Evolutionary conservation across 2,113 vertebrate genomes (phyloP), one percentile per base, ranked within the genome.

Genomic region (Cygnus buccinator): DNA sequence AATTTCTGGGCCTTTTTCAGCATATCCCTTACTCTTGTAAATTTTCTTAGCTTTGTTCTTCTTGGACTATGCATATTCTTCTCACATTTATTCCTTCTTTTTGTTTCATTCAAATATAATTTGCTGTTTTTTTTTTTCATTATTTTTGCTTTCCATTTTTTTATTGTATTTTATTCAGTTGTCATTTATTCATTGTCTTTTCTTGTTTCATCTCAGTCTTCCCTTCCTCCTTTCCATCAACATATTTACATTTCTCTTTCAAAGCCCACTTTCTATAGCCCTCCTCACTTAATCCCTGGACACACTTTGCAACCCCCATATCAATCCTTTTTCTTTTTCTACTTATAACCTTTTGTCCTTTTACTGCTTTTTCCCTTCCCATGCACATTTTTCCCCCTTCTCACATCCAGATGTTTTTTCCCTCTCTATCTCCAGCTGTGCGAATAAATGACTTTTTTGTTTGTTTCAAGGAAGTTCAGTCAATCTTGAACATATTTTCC

Each of bases 351-450:
- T 96, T 95, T 93, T 89, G 77, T 96, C 94, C 91, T 91, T 92
- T 94, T 75, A 74, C 84, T 79, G 48, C 1, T 83, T 79, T 94
- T 90, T 57, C 41, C 31, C 43, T 91, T 87, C 33, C 71, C 84
- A 41, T 62, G 71, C 74, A 95, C 55, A 82, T 92, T 95, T 96
- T 88, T 93, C 83, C 39, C 35, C 43, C 65, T 83, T 89, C 89
- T 87, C 66, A 81, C 44, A 93, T 85, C 95, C 94, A 93, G 95
- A 96, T 96, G 95, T 96, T 94, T 96, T 96, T 91, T 75, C 80
- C 35, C 44, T 81, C 61, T 92, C 67, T 87, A 50, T 82, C 78
- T 96, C 94, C 95, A 97, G 93, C 95, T 95, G 96, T 88, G 94
- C 0, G 55, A 94, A 94, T 93, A 97, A 95, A 95, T 95, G 74